Conservation (phyloP, 2,888 invertebrate genomes). For the Ypsolopha sequella region DNA sequence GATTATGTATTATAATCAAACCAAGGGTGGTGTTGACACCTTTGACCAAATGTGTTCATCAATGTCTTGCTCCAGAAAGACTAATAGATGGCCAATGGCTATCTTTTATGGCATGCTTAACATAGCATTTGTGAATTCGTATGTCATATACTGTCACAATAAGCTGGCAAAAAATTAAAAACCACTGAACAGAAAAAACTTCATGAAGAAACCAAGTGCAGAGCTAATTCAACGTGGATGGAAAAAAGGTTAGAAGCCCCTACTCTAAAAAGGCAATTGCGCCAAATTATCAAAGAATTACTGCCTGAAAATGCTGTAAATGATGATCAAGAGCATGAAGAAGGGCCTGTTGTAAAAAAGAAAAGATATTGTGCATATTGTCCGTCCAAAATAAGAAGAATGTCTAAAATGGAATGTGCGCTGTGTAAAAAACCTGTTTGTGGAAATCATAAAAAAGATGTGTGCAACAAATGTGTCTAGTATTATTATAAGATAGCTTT, state of each 20-base stretch:
- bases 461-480: neutral
- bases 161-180: conserved; percentile 9
- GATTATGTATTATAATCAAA: no score
- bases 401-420: no score
- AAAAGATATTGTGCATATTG: neutral
- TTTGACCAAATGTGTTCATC: no score
- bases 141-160: conserved; percentile 13
- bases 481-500: neutral
- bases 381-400: no score
- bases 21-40: no score
- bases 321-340: neutral
- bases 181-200: conserved; percentile 10
- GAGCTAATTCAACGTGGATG: no score
- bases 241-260: no score
- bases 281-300: no score
- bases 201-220: conserved; percentile 9
- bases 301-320: no score
- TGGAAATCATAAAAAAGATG: conserved; percentile 1
- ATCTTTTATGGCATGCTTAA: conserved; percentile 12
- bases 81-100: no score
- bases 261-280: no score
- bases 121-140: conserved; percentile 14
- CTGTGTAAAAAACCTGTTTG: neutral
- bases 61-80: no score
- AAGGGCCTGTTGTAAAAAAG: neutral